Base-by-base conservation (phyloP, 2,113 vertebrate genomes). In the Callaeas wilsoni region DNA sequence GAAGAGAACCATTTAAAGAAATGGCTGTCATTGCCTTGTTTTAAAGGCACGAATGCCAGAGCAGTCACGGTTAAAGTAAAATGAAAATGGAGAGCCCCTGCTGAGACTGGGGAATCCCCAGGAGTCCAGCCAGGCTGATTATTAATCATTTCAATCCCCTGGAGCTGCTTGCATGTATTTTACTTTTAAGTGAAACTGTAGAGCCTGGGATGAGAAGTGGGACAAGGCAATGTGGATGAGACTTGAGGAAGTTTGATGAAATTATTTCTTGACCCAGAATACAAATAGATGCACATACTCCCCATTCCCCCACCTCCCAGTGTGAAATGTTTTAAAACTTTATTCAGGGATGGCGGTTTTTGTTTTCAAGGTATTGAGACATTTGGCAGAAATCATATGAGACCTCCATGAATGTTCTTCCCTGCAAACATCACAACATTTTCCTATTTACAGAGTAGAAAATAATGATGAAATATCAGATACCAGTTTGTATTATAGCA, bases 1-100 rank as follows among this genome's bases (percentile, higher is more conserved):
- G 21, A 14, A 30, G 25, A 95, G 67, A 77, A 11, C 75, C 55
- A 13, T 88, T 74, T 74, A 86, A 81, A 94, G 55, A n/a, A 67
- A 56, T 12, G 17, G 41, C 60, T 77, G 55, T 80, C 50, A 22
- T 4, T 80, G 52, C 62, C 50, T 79, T 33, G 15, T n/a, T 50
- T 67, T 59, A 47, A 69, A 84, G 84, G 49, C 32, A 10, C 0
- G 5, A 49, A 41, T 57, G 41, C 35, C 39, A 47, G 19, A 53
- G 52, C 35, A 75, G 62, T 55, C 27, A 16, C 4, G 9, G 29
- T n/a, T 56, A 44, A 81, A 93, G 26, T 33, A 50, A 62, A 39
- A 23, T 46, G 74, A 11, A 88, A 80, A 78, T 21, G n/a, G 32
- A 35, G n/a, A 83, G 35, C 9, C 16, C 20, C 4, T 64, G 13